Conservation (phyloP, 1,140 invertebrate species). For the Leptinotarsa texana region DNA sequence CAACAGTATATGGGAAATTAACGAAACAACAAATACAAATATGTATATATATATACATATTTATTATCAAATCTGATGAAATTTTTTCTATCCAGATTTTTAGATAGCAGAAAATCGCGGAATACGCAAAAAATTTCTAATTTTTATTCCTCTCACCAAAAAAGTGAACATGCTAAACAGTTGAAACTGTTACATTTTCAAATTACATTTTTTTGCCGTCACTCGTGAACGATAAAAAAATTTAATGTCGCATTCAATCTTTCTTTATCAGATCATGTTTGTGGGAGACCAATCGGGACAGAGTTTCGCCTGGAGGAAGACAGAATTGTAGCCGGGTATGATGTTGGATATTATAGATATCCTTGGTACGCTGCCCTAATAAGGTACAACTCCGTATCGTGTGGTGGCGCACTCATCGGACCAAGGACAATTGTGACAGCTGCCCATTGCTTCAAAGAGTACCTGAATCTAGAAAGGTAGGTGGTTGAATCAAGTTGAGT, state of each 20-base stretch:
- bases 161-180: too few species aligned
- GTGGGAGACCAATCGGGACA: conserved; percentile 36
- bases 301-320: conserved; percentile 34
- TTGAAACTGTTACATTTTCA: too few species aligned
- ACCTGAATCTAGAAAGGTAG: conserved; percentile 29
- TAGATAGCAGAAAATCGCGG: too few species aligned
- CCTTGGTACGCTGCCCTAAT: conserved; percentile 51
- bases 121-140: too few species aligned
- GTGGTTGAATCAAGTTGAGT: background rate
- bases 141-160: too few species aligned
- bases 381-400: conserved; percentile 36
- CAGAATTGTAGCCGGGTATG: conserved; percentile 49
- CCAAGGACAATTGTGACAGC: conserved; percentile 45
- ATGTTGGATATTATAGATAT: conserved; percentile 51
- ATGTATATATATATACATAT: too few species aligned
- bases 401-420: conserved; percentile 49
- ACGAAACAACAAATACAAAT: too few species aligned
- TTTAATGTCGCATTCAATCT: background rate
- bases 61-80: too few species aligned
- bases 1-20: too few species aligned
- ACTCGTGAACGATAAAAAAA: too few species aligned
- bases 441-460: conserved; percentile 51
- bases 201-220: too few species aligned
- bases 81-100: too few species aligned
- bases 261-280: conserved; percentile 31